Evolutionary conservation across 2,113 vertebrate genomes (phyloP).

Genomic region (Machaerirhynchus nigripectus): DNA sequence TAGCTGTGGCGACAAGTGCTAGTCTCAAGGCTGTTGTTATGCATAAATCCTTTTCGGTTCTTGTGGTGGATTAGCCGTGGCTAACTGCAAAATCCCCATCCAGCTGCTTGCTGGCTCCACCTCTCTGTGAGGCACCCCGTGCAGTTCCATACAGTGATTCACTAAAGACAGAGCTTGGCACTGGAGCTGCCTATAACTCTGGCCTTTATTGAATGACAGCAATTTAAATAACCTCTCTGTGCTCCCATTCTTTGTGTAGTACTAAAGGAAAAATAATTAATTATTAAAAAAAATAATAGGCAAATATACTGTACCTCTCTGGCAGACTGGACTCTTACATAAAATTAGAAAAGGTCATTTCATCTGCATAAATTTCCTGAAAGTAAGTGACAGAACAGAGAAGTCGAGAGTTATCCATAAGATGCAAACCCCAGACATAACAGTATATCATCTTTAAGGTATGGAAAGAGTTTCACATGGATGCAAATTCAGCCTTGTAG

Average conservation of each 20-base stretch:
- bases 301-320: neutral
- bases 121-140: neutral
- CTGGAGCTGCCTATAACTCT: neutral
- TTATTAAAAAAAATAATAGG: neutral
- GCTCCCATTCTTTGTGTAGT: neutral
- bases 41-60: neutral
- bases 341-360: neutral
- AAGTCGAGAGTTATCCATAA: neutral
- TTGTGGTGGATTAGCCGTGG: neutral
- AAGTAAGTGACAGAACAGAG: neutral
- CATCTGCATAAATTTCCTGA: neutral
- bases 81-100: neutral
- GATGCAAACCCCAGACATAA: fast-evolving
- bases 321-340: no score
- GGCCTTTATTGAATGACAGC: neutral
- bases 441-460: neutral
- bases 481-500: neutral
- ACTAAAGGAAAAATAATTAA: neutral
- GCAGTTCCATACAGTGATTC: neutral
- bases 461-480: neutral
- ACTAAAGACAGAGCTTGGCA: neutral
- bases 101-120: neutral
- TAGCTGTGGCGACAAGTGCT: neutral
- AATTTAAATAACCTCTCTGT: neutral
- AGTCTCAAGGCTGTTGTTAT: neutral